phyloP scores from a whole-genome alignment of 2,797 vertebrate genomes.

The Calcarius lapponicus region DNA sequence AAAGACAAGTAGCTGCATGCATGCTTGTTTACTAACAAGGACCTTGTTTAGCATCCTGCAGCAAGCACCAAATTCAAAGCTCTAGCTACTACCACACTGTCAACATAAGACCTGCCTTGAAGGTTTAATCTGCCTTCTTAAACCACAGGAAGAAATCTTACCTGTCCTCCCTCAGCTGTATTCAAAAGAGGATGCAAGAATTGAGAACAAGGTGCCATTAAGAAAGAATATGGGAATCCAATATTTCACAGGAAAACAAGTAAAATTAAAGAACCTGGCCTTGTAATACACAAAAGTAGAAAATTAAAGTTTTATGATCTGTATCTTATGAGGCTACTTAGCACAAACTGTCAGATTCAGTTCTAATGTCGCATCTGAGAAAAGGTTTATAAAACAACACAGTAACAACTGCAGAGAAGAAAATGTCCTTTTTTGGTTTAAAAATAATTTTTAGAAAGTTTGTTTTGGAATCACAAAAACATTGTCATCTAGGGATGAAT shows the following conservation, averaged over 20 bases:
- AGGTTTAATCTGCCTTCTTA: background rate
- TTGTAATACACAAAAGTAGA: background rate
- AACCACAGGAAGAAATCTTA: background rate
- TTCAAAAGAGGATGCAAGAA: background rate
- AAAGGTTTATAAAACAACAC: background rate
- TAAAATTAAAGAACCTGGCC: background rate
- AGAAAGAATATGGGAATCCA: background rate
- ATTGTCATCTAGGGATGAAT: slow-evolving; percentile 60
- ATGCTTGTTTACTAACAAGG: background rate
- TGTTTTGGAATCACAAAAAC: slow-evolving; percentile 41
- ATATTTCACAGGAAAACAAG: background rate
- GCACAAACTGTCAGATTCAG: background rate
- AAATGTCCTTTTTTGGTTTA: background rate
- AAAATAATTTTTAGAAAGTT: slow-evolving; percentile 40
- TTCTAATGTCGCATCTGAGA: background rate
- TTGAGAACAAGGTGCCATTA: background rate
- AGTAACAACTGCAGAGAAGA: background rate
- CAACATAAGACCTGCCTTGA: background rate
- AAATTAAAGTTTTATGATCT: background rate
- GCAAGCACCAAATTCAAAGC: background rate
- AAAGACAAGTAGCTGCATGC: background rate
- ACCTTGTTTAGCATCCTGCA: background rate
- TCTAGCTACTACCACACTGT: background rate
- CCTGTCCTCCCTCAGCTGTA: no score
- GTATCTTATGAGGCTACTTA: background rate